phyloP scores from a whole-genome alignment of 2,888 invertebrate genomes.

The Laspeyria flexula region DNA sequence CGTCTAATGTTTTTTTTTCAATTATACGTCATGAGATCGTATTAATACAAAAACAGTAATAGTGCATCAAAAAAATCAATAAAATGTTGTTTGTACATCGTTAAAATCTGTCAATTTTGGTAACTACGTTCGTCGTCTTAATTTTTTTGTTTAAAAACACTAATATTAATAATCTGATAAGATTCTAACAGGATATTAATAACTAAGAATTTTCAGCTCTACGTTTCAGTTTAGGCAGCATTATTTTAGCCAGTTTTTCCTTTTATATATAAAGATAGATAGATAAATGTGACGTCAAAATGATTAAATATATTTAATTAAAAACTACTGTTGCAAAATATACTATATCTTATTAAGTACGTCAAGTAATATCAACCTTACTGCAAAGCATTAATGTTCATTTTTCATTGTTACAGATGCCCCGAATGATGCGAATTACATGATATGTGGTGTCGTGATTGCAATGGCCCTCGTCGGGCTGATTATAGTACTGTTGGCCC shows the following conservation, averaged over 20 bases:
- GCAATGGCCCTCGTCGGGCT: conserved; percentile 93
- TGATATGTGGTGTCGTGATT: conserved; percentile 94
- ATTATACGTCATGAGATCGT: background rate
- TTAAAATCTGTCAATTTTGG: too few species aligned
- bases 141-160: too few species aligned
- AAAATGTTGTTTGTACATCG: conserved; percentile 1
- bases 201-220: too few species aligned
- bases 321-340: conserved; percentile 26
- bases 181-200: too few species aligned
- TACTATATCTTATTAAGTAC: too few species aligned
- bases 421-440: conserved; percentile 93
- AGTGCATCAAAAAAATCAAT: background rate
- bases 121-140: too few species aligned
- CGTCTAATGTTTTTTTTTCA: background rate
- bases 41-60: background rate
- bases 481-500: conserved; percentile 92
- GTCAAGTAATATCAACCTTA: too few species aligned
- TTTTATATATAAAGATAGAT: too few species aligned
- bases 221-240: too few species aligned
- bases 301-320: conserved; percentile 12
- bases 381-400: conserved; percentile 15
- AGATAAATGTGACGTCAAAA: conserved; percentile 25
- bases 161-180: too few species aligned
- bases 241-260: too few species aligned
- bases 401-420: conserved; percentile 89